These are phyloP conservation scores for Sapayoa aenigma DNA, from an alignment of 2,113 vertebrate species.

Conservation along the genomic window DNA sequence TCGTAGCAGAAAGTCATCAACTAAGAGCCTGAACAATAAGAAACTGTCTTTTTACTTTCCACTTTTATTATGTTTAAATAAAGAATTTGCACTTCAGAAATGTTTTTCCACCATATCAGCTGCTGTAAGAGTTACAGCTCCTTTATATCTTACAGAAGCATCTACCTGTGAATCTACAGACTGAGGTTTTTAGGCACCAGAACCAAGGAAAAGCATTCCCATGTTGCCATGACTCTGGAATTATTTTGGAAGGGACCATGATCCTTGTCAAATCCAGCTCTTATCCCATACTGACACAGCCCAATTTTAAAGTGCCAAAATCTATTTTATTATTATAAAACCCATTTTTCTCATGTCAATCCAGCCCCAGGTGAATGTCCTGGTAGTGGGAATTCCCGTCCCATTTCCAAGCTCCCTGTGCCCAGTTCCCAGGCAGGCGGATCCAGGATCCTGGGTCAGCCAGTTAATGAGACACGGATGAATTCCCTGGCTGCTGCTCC, in stretches of 20 bases:
- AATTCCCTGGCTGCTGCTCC: background rate
- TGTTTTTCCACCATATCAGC: background rate
- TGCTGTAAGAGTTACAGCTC: background rate
- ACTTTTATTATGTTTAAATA: background rate
- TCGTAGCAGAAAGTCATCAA: background rate
- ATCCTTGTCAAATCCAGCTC: background rate
- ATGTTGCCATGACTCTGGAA: no score
- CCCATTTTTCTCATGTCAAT: accelerated
- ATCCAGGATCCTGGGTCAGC: background rate
- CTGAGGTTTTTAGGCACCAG: background rate
- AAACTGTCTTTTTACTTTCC: background rate
- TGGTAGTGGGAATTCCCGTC: background rate
- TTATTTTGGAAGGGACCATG: background rate
- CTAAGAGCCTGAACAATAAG: background rate
- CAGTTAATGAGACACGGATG: background rate
- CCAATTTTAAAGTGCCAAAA: background rate
- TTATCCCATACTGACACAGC: background rate
- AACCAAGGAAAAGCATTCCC: background rate
- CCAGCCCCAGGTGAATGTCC: background rate
- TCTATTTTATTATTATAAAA: background rate
- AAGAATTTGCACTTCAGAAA: background rate
- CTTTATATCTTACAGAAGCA: background rate
- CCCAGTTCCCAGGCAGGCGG: background rate
- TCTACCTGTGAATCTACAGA: background rate
- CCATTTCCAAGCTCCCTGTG: background rate